phyloP scores from a whole-genome alignment of 2,888 invertebrate species.

The Drosophila anomelani region DNA sequence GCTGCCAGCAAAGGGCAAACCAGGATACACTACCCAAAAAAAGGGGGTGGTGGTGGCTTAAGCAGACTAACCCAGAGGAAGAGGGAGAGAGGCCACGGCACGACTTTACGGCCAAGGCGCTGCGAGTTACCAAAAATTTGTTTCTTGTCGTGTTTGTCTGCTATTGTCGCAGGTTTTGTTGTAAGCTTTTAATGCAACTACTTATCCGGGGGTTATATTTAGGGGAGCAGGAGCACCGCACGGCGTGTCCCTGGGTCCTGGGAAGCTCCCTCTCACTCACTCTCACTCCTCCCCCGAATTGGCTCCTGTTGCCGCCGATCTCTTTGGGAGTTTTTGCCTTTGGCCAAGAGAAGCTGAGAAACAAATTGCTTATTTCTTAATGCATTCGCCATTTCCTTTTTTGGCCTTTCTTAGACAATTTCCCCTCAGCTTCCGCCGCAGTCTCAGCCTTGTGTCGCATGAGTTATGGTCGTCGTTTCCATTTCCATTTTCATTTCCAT shows the following conservation, averaged over 20 bases:
- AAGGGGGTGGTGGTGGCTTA: background rate
- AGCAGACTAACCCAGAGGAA: constrained; percentile 1
- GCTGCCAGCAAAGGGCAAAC: constrained; percentile 51
- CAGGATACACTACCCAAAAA: constrained; percentile 4
- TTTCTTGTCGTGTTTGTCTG: constrained; percentile 44
- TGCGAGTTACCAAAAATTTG: constrained; percentile 57
- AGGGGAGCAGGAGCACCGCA: background rate
- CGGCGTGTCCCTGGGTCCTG: constrained; percentile 68
- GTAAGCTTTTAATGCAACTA: constrained; percentile 77
- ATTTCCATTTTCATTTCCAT: constrained; percentile 43
- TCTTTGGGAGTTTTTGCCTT: constrained; percentile 53
- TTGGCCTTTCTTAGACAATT: constrained; percentile 71
- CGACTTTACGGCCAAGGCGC: constrained; percentile 43
- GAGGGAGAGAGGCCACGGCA: background rate
- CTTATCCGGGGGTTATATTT: constrained; percentile 52
- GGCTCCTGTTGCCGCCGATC: constrained; percentile 56
- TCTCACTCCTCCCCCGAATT: constrained; percentile 53
- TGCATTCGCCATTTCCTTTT: constrained; percentile 76
- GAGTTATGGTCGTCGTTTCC: constrained; percentile 65
- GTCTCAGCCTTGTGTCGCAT: constrained; percentile 45
- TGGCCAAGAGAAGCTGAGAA: constrained; percentile 28
- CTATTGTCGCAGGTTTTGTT: constrained; percentile 52
- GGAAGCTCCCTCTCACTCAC: background rate
- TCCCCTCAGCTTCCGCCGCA: constrained; percentile 7
- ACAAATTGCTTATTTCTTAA: constrained; percentile 78